phyloP scores from a whole-genome alignment of 2,113 vertebrate species.

The Acanthisitta chloris region DNA sequence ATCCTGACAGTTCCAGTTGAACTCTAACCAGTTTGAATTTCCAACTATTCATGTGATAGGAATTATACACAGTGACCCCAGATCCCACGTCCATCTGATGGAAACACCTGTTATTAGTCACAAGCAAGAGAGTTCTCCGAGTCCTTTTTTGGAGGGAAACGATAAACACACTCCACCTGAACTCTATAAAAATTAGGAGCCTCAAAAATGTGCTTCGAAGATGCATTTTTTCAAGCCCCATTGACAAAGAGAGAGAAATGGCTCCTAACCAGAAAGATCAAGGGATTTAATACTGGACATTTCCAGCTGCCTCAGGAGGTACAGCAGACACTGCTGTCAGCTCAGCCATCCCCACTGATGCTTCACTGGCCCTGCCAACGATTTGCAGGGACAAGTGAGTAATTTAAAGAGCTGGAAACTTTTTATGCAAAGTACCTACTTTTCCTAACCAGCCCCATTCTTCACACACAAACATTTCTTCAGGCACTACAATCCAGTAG shows the following conservation, averaged over 20 bases:
- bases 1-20: neutral
- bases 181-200: neutral
- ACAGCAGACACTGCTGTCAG: neutral
- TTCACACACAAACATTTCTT: neutral
- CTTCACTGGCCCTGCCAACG: neutral
- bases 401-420: neutral
- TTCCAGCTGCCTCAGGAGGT: neutral
- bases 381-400: neutral
- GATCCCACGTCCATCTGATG: neutral
- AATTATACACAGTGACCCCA: neutral
- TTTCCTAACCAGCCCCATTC: neutral
- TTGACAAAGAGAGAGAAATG: neutral
- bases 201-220: neutral
- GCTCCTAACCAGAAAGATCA: neutral
- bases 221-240: neutral
- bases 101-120: neutral
- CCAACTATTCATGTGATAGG: neutral
- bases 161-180: neutral
- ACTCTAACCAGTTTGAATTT: neutral
- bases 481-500: neutral
- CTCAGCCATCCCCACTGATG: neutral
- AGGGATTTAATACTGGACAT: neutral
- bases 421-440: neutral
- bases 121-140: neutral
- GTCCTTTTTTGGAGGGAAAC: neutral